Percentiles rank a stretch among this genome's conserved stretches.
Evolutionary conservation across 2,113 vertebrate species (phyloP).

Genomic region (Thinocorus orbignyianus): DNA sequence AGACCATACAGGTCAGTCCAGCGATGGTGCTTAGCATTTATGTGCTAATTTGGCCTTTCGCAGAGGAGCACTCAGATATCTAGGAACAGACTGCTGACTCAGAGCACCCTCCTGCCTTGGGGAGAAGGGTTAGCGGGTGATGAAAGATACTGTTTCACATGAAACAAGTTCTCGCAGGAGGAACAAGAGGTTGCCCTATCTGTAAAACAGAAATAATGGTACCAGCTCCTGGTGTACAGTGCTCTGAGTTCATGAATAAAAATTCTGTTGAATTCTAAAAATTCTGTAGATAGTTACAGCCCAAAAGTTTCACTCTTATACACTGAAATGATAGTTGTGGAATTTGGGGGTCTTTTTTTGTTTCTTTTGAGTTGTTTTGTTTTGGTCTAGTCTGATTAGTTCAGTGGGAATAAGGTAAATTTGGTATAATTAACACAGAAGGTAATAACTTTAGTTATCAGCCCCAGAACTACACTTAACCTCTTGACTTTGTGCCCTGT

Average conservation of each 20-base stretch:
- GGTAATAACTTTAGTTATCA: neutral
- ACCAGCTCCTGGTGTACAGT: neutral
- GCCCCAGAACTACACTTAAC: neutral
- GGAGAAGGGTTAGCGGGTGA: neutral
- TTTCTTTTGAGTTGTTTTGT: too few species aligned
- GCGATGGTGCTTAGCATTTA: neutral
- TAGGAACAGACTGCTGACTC: neutral
- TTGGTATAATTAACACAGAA: neutral
- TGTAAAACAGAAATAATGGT: neutral
- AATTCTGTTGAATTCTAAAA: neutral
- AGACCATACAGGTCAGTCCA: neutral
- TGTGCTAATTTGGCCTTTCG: slow-evolving; percentile 5
- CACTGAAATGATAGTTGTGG: neutral
- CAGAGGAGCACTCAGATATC: neutral
- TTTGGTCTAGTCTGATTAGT: neutral
- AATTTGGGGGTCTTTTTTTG: neutral
- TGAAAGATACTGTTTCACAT: neutral
- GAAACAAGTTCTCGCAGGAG: neutral
- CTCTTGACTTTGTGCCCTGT: neutral
- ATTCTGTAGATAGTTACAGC: neutral
- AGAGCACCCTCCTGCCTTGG: neutral
- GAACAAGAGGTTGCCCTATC: neutral
- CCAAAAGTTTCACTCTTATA: neutral
- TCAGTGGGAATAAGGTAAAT: neutral
- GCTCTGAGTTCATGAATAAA: neutral